Evolutionary conservation across 1,140 invertebrate species (phyloP), one percentile per base, ranked within the genome.

Genomic region (Papilio polytes): DNA sequence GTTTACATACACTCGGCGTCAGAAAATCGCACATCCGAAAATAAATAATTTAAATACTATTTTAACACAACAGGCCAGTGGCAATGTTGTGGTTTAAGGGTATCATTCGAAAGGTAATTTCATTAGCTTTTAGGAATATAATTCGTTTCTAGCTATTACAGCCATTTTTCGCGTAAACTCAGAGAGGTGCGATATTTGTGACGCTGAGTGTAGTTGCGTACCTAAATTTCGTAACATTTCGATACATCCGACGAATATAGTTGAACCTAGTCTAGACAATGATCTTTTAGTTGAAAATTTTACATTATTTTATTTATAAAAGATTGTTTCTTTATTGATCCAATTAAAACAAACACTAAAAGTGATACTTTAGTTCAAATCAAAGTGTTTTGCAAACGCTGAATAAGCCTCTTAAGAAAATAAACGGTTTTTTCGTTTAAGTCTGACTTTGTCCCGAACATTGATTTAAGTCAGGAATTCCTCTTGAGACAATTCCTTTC

Each of bases 401-500:
- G 59, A 63, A 63, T 12, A 63, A 13, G 20, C 10, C 59, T 13
- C 59, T 63, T 26, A 22, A 26, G 59, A 31, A 22, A 63, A 63
- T 31, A 63, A 63, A 63, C 22, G 53, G 13, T 59, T 63, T 26
- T 63, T 63, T 26, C 59, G 22, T 26, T 6, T 22, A 63, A 63
- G 22, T 63, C n/a, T 59, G n/a, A 59, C 56, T 59, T 63, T 63
- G 9, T 63, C 31, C 59, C 22, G 22, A 22, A 8, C 59, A 63
- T 63, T 63, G 59, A 63, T 63, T 63, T 63, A 63, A 63, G 22
- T 63, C 59, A 63, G 22, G 22, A 63, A 63, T 63, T 63, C 59
- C 22, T 63, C 59, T 26, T 63, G 59, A 63, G 59, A 63, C 59
- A 63, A 63, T 63, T 63, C 59, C 59, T 63, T 63, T 63, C 10